Evolutionary conservation across 1,140 invertebrate species (phyloP), one percentile per base, ranked within the genome.

Genomic region (Pseudobourletiella spinata): DNA sequence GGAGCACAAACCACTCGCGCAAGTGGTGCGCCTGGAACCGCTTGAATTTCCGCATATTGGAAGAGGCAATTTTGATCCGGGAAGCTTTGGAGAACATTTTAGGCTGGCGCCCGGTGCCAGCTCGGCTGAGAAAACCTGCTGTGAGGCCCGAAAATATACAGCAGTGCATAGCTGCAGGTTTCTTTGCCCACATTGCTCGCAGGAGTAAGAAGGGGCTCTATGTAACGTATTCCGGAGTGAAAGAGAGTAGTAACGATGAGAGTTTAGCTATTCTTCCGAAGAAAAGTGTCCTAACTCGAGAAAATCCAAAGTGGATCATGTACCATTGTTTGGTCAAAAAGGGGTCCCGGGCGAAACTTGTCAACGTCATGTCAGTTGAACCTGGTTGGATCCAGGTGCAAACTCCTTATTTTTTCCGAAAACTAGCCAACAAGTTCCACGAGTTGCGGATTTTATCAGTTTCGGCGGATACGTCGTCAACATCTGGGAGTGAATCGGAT

Each of bases 291-390:
- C 44, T 48, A 18, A 18, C 22, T 22, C 14, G 22, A 18, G 8
- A 6, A 4, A 48, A 48, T 14, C 44, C 44, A 11, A 22, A 48
- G 6, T 48, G 44, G 44, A 48, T 48, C 44, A 48, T 48, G 6
- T 48, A 48, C 20, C 14, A 48, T 18, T 14, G 22, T 18, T 15
- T 48, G 14, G 6, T 48, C 11, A 8, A 15, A 6, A 11, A 8
- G 6, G 44, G 20, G 44, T 11, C 11, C n/a, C n/a, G n/a, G n/a
- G n/a, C n/a, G n/a, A n/a, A n/a, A 1, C 32, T 99, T 25, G 76
- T 98, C 1, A 94, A 91, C 73, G 85, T 89, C 1, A 85, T 93
- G 22, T 83, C 95, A n/a, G n/a, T 39, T 39, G 32, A 39, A n/a
- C 32, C 32, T n/a, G 8, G 8, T n/a, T 39, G 32, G 32, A 39